A percentile compares a stretch with the other conserved stretches of the same genome.
Evolutionary conservation across 2,113 vertebrate species (phyloP).

Genomic region (Aleadryas rufinucha): DNA sequence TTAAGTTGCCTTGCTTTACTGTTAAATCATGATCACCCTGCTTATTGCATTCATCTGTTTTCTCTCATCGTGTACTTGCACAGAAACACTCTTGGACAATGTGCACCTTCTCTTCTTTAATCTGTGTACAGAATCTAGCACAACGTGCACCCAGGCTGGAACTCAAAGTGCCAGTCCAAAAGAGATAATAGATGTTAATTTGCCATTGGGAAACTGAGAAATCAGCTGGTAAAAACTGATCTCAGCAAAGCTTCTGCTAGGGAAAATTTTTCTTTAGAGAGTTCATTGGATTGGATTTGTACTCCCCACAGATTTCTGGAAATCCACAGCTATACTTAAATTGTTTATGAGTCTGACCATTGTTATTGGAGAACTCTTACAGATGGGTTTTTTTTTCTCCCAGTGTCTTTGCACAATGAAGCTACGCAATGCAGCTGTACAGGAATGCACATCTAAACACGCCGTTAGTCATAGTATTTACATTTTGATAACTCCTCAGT

Average conservation of each 20-base stretch:
- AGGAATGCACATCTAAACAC: slow-evolving; percentile 41
- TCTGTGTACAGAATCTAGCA: not conserved
- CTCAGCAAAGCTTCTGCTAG: not conserved
- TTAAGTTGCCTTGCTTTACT: not conserved
- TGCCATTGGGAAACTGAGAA: not conserved
- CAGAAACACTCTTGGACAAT: not conserved
- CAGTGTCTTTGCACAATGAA: not conserved
- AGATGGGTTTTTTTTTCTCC: not conserved
- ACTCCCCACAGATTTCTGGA: not conserved
- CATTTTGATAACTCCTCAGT: slow-evolving; percentile 71
- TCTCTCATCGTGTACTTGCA: not conserved
- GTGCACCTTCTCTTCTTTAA: not conserved
- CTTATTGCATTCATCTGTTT: not conserved
- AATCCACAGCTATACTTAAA: not conserved
- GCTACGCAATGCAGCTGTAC: not conserved
- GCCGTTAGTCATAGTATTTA: slow-evolving; percentile 66
- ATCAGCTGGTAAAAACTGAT: not conserved
- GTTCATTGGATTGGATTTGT: not conserved
- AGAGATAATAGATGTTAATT: not conserved
- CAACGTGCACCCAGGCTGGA: not conserved
- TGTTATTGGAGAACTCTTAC: not conserved
- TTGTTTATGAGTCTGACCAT: not conserved
- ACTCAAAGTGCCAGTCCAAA: not conserved
- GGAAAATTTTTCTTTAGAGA: not conserved
- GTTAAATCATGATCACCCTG: not conserved